Evolutionary conservation across 1,140 invertebrate species (phyloP).

Genomic region (Hylyphantes graminicola): DNA sequence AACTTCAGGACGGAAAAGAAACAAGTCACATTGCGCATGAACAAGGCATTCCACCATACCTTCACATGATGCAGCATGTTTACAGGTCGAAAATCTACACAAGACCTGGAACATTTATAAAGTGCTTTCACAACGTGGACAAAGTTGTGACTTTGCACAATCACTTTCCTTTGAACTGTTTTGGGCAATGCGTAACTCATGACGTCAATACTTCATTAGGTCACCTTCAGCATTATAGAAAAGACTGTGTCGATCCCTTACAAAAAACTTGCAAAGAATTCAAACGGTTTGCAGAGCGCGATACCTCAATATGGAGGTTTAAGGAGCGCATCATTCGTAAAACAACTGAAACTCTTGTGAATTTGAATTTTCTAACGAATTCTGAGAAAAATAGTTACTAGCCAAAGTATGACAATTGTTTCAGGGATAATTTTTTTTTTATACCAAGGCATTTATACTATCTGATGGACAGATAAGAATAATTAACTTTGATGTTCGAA

Average conservation of each 20-base stretch:
- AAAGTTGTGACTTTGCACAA: conserved; percentile 90
- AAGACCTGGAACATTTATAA: conserved; percentile 91
- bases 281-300: conserved; percentile 82
- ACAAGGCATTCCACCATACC: conserved; percentile 82
- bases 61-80: conserved; percentile 95
- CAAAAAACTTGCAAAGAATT: conserved; percentile 86
- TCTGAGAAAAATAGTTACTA: too few relatives aligned
- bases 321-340: conserved; percentile 79
- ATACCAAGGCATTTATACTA: too few relatives aligned
- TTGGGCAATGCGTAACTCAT: conserved; percentile 87
- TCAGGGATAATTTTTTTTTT: too few relatives aligned
- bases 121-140: conserved; percentile 92
- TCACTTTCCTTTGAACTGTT: conserved; percentile 89
- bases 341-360: conserved; percentile 76
- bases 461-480: too few relatives aligned
- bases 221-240: conserved; percentile 92
- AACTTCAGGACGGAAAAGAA: conserved; percentile 71
- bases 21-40: conserved; percentile 57
- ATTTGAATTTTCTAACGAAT: conserved; percentile 65
- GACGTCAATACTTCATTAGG: conserved; percentile 84
- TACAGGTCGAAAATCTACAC: conserved; percentile 90
- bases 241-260: conserved; percentile 91
- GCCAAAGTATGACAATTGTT: too few relatives aligned
- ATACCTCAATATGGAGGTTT: conserved; percentile 89
- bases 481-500: too few relatives aligned